Percentiles rank a stretch among this genome's conserved stretches.
Conservation (phyloP, 2,888 invertebrate species). For the Kryphioiulus occultus region DNA sequence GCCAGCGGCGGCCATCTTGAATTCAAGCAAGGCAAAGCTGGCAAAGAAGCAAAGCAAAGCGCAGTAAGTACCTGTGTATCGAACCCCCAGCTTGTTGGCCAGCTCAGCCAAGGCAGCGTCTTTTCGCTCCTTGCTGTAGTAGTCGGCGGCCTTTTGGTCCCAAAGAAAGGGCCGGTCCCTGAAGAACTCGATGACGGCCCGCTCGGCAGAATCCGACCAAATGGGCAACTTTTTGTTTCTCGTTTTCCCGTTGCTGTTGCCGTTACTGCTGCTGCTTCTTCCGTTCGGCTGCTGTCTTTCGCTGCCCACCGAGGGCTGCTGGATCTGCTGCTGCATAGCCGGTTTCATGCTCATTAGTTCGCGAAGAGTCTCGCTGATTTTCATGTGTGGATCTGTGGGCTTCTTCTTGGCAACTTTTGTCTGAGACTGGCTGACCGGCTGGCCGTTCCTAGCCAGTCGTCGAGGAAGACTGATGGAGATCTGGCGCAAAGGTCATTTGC, state of each 20-base stretch:
- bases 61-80: not conserved
- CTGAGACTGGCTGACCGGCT: too few species aligned
- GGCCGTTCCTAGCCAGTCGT: not conserved
- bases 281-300: not conserved
- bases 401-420: not conserved
- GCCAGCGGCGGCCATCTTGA: not conserved
- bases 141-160: not conserved
- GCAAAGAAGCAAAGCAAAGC: not conserved
- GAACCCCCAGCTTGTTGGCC: not conserved
- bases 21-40: too few species aligned
- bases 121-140: not conserved
- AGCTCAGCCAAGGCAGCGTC: not conserved
- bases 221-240: not conserved
- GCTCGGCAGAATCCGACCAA: not conserved
- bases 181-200: not conserved
- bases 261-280: not conserved
- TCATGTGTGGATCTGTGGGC: not conserved
- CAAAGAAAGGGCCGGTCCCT: not conserved
- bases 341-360: not conserved
- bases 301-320: not conserved
- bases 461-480: not conserved
- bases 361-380: not conserved
- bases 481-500: not conserved
- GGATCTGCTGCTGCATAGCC: not conserved
- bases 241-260: not conserved